A percentile compares a stretch with the other conserved stretches of the same genome.
Evolutionary conservation across 2,888 invertebrate genomes (phyloP).

Genomic region (Xestoiulus laeticollis): DNA sequence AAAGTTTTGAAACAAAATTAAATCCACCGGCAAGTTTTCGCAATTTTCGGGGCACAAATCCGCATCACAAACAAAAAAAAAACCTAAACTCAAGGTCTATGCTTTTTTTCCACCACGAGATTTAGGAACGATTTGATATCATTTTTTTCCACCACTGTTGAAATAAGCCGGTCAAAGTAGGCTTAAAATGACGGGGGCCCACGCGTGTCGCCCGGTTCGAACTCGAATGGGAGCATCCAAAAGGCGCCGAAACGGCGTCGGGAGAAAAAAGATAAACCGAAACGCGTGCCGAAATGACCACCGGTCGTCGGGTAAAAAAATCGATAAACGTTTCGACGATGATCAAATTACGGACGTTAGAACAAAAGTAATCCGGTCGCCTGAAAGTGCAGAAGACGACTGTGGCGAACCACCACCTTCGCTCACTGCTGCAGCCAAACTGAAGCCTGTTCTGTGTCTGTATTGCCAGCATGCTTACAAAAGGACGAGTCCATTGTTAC

Average conservation of each 20-base stretch:
- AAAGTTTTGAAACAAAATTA: not conserved
- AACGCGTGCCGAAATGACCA: not conserved
- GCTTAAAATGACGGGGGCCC: not conserved
- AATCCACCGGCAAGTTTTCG: not conserved
- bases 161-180: not conserved
- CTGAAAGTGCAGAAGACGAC: not conserved
- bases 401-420: not conserved
- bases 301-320: not conserved
- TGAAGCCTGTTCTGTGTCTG: not conserved
- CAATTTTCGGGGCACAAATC: not conserved
- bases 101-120: not conserved
- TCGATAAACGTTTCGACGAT: not conserved
- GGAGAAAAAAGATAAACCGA: not conserved
- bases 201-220: not conserved
- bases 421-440: not conserved
- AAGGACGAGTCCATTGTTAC: not conserved
- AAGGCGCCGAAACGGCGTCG: not conserved
- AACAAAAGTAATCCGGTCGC: conserved; percentile 19
- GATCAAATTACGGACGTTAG: not conserved
- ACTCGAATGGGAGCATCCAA: not conserved
- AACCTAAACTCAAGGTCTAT: not conserved
- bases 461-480: not conserved
- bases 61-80: not conserved
- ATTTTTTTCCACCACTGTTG: not conserved
- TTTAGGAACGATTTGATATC: not conserved